Evolutionary conservation across 2,888 invertebrate species (phyloP), one percentile per base, ranked within the genome.

Genomic region (Spilarctia lutea): DNA sequence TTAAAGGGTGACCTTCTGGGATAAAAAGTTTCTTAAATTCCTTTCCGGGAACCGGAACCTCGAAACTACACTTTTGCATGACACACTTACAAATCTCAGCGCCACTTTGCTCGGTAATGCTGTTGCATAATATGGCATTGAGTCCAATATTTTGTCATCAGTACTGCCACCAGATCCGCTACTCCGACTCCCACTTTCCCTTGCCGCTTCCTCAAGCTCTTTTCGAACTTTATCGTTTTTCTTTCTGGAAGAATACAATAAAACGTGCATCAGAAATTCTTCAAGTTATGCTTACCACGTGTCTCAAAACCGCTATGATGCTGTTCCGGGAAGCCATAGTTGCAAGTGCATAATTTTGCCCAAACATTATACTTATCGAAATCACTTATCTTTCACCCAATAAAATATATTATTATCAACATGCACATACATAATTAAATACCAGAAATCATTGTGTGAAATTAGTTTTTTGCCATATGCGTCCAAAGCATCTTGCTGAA

Each of bases 141-240:
- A 92, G 33, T 95, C 96, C 80, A 92, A 86, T 60, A 92, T 92
- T 86, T 92, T 95, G 71, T 94, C 96, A 72, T 94, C 94, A 11
- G 88, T 91, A 84, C 91, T 91, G 80, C 91, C 94, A 60, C 87
- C 93, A 20, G 91, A 96, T 60, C 92, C 93, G 75, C 93, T 94
- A 84, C 93, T 93, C 68, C 94, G 88, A 79, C 93, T 93, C 48
- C 95, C 91, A 2, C 98, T 98, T 89, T 97, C 97, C 81, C 96
- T 95, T 0, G 98, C 98, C 33, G 99, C 99, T 89, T 99, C 99
- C 93, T 98, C 98, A 69, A 99, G 94, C 88, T 99, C 99, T 91
- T 98, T 98, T 89, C 98, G 97, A 91, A 99, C 96, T 93, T 98
- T 98, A 82, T 98, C 98, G 91, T 98, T 98, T 90, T 98, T 97